phyloP scores from a whole-genome alignment of 2,888 invertebrate species.

The Cataglyphis albicans region DNA sequence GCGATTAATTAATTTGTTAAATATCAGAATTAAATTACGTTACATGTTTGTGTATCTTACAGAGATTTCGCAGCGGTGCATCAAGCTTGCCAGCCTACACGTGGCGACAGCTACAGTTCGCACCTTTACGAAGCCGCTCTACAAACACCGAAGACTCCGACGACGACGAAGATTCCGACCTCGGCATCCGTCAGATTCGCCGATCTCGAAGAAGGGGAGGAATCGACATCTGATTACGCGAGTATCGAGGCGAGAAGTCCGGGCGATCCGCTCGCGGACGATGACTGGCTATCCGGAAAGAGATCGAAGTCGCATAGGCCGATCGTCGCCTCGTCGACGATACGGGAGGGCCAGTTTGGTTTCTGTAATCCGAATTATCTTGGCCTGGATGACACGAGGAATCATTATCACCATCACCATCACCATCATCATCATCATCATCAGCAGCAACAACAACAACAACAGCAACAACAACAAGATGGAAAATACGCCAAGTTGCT shows the following conservation, averaged over 20 bases:
- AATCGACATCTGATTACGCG: constrained; percentile 92
- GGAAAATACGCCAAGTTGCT: constrained; percentile 86
- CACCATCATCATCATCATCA: constrained; percentile 61
- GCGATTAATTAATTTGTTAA: not conserved
- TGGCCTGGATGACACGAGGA: constrained; percentile 88
- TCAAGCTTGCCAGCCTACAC: constrained; percentile 87
- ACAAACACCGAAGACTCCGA: constrained; percentile 85
- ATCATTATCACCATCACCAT: constrained; percentile 58
- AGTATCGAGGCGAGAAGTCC: constrained; percentile 89
- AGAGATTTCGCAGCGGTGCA: constrained; percentile 87
- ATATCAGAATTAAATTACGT: not conserved
- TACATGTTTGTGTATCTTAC: constrained; percentile 22
- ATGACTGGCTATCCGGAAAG: constrained; percentile 80
- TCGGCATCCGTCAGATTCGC: constrained; percentile 89
- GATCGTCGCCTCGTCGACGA: constrained; percentile 76
- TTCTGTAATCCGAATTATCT: constrained; percentile 93
- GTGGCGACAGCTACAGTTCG: constrained; percentile 88
- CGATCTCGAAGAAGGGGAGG: constrained; percentile 87
- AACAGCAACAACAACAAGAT: constrained; percentile 77
- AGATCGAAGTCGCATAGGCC: constrained; percentile 75
- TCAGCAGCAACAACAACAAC: constrained; percentile 68
- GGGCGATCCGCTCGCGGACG: constrained; percentile 84
- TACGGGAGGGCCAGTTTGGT: constrained; percentile 88
- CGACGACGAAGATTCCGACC: constrained; percentile 86
- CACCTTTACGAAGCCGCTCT: constrained; percentile 88